These are phyloP conservation scores for Eupithecia inturbata DNA, from an alignment of 2,888 invertebrate species.

Conservation along the genomic window DNA sequence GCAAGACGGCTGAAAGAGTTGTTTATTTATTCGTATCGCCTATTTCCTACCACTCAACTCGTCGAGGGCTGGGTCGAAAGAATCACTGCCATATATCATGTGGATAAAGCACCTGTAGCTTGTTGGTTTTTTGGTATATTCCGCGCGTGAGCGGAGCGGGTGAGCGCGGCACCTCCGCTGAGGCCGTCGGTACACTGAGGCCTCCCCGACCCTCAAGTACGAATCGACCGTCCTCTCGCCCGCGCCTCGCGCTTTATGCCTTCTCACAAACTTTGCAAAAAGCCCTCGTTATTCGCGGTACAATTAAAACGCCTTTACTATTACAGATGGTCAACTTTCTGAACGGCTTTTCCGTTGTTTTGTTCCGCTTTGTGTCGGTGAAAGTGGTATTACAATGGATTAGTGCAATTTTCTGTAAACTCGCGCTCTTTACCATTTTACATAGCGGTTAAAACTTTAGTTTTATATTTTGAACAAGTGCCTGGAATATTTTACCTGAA, in stretches of 20 bases:
- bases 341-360: constrained; percentile 13
- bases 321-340: constrained; percentile 22
- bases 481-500: background rate
- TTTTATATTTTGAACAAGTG: background rate
- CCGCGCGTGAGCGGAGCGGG: constrained; percentile 56
- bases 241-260: constrained; percentile 51
- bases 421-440: background rate
- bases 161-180: constrained; percentile 54
- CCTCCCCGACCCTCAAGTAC: constrained; percentile 54
- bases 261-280: constrained; percentile 54
- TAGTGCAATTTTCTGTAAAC: constrained; percentile 7
- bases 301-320: constrained; percentile 62
- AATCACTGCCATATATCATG: constrained; percentile 70
- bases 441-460: background rate
- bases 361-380: background rate
- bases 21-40: constrained; percentile 56
- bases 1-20: constrained; percentile 48
- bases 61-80: constrained; percentile 54
- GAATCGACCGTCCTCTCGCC: constrained; percentile 64
- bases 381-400: constrained; percentile 6
- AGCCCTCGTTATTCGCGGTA: constrained; percentile 63
- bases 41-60: constrained; percentile 62
- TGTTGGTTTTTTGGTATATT: constrained; percentile 61
- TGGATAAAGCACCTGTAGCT: constrained; percentile 70
- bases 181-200: constrained; percentile 63